These are phyloP conservation scores for Pseudochromis fuscus DNA, from an alignment of 2,797 vertebrate species.

Conservation along the genomic window DNA sequence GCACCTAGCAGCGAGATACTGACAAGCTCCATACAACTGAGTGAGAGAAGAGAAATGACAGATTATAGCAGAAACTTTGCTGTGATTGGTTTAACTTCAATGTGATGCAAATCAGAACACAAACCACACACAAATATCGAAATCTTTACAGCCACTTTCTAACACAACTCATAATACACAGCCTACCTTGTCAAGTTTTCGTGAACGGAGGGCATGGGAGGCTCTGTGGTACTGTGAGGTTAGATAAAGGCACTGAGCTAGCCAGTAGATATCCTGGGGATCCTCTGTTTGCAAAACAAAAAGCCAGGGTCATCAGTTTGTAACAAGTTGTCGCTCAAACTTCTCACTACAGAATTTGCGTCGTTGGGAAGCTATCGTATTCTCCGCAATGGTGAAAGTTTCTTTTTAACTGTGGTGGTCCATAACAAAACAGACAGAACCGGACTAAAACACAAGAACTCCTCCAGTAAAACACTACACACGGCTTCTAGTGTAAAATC, in stretches of 20 bases:
- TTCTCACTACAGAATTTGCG: neutral
- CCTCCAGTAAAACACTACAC: neutral
- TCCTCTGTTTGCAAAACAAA: constrained; percentile 86
- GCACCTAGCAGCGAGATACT: constrained; percentile 98
- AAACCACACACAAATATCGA: neutral
- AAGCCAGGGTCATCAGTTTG: neutral
- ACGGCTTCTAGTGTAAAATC: too few species aligned
- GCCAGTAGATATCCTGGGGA: constrained; percentile 97
- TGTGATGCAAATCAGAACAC: too few species aligned
- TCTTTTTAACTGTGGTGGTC: neutral
- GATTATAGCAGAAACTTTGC: neutral
- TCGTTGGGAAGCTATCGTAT: neutral
- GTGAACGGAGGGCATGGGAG: constrained; percentile 94
- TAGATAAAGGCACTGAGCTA: constrained; percentile 97
- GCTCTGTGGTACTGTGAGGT: constrained; percentile 98
- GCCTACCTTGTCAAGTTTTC: constrained; percentile 95
- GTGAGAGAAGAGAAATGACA: constrained; percentile 44
- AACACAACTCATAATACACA: too few species aligned
- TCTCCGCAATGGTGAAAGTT: neutral
- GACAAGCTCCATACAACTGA: constrained; percentile 95
- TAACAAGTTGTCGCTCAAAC: neutral
- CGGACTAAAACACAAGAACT: neutral
- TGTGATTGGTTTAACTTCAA: neutral
- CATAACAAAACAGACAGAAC: neutral
- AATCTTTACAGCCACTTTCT: too few species aligned